These are phyloP conservation scores for Asobara japonica DNA, from an alignment of 1,140 invertebrate genomes.

Conservation along the genomic window DNA sequence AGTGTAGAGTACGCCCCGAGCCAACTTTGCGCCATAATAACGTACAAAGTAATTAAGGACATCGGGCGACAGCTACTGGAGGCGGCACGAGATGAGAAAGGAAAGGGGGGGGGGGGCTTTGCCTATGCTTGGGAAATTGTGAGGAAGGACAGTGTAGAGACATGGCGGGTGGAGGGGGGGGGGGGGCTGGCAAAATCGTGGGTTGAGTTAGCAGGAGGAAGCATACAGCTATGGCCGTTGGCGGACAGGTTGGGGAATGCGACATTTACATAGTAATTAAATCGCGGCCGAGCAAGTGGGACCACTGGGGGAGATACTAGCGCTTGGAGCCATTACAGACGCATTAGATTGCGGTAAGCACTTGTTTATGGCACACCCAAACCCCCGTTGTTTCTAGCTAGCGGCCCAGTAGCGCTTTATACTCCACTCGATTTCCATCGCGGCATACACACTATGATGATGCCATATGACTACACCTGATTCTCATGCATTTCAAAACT, in stretches of 20 bases:
- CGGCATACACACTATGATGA: conserved; percentile 6
- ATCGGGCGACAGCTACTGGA: conserved; percentile 60
- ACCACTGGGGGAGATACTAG: conserved; percentile 61
- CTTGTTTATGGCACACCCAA: conserved; percentile 64
- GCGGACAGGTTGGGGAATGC: conserved; percentile 62
- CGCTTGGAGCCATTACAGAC: conserved; percentile 66
- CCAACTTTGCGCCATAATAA: conserved; percentile 64
- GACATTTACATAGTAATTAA: conserved; percentile 70
- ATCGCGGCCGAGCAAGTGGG: conserved; percentile 64
- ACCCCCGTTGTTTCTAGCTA: conserved; percentile 36
- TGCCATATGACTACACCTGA: background rate
- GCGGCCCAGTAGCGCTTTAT: conserved; percentile 21
- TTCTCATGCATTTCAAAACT: background rate
- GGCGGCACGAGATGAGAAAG: conserved; percentile 26
- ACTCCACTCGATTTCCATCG: conserved; percentile 39
- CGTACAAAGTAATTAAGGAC: conserved; percentile 69
- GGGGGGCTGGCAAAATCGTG: too few species aligned
- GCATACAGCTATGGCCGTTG: conserved; percentile 49
- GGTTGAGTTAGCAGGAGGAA: conserved; percentile 27
- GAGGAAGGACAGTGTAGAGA: conserved; percentile 13
- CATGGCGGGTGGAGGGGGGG: too few species aligned
- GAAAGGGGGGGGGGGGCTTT: background rate
- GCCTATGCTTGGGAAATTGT: background rate
- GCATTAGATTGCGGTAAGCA: conserved; percentile 68
- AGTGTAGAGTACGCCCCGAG: conserved; percentile 53